phyloP scores from a whole-genome alignment of 2,113 vertebrate genomes.

The Mastomys natalensis region DNA sequence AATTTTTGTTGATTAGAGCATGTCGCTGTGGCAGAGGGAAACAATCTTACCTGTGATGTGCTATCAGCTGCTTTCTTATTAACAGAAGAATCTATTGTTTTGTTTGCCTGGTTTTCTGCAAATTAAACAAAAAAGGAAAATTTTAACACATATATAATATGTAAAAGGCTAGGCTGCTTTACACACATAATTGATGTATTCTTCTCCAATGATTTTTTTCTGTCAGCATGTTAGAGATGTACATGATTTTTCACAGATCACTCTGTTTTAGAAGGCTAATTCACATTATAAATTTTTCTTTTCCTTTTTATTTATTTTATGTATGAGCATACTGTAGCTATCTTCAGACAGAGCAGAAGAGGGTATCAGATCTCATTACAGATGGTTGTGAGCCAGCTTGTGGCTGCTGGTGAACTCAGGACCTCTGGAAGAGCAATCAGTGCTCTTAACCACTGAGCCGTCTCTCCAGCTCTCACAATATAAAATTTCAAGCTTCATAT shows the following conservation, averaged over 20 bases:
- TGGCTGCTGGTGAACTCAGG: too few relatives aligned
- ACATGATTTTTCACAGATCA: not conserved
- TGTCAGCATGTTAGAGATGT: not conserved
- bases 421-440: too few relatives aligned
- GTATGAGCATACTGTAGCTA: too few relatives aligned
- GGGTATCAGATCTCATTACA: too few relatives aligned
- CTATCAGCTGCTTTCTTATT: slow-evolving; percentile 88
- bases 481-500: not conserved
- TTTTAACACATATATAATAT: slow-evolving; percentile 31
- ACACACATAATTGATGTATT: not conserved
- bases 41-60: slow-evolving; percentile 85
- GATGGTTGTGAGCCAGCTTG: too few relatives aligned
- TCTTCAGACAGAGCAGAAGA: too few relatives aligned
- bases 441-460: too few relatives aligned
- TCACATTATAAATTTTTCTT: not conserved
- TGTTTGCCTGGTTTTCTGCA: slow-evolving; percentile 88
- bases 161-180: not conserved
- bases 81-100: slow-evolving; percentile 84
- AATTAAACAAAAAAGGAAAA: slow-evolving; percentile 72
- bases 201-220: slow-evolving; percentile 6
- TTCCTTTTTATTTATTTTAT: too few relatives aligned
- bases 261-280: not conserved
- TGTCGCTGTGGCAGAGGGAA: slow-evolving; percentile 58
- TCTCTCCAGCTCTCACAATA: too few relatives aligned
- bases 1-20: slow-evolving; percentile 55